A percentile compares a stretch with the other conserved stretches of the same genome.
Evolutionary conservation across 2,888 invertebrate species (phyloP).

Genomic region (Seira musarum): DNA sequence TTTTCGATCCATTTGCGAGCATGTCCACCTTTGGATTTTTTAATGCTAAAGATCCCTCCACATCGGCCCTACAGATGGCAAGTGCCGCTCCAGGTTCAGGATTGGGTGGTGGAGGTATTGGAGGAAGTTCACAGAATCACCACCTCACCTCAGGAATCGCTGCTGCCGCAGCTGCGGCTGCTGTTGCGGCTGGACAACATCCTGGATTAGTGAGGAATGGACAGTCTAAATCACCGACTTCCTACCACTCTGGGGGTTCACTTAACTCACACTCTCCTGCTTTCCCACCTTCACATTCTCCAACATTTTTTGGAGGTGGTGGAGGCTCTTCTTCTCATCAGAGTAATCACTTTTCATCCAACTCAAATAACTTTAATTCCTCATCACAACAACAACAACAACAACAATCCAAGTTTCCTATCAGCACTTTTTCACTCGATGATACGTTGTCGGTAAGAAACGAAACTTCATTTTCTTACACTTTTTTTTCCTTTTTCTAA

Average conservation of each 20-base stretch:
- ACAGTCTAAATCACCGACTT: slow-evolving; percentile 57
- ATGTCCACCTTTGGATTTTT: slow-evolving; percentile 68
- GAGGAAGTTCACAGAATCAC: slow-evolving; percentile 23
- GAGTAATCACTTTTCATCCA: slow-evolving; percentile 45
- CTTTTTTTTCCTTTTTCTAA: too few species aligned
- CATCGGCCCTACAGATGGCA: slow-evolving; percentile 29
- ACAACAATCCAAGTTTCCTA: slow-evolving; percentile 66
- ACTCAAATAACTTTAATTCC: slow-evolving; percentile 52
- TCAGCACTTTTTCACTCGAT: slow-evolving; percentile 69
- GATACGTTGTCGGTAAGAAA: slow-evolving; percentile 66
- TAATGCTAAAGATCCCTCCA: slow-evolving; percentile 67
- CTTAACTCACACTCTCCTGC: slow-evolving; percentile 62
- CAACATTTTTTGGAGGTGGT: slow-evolving; percentile 64
- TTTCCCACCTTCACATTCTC: slow-evolving; percentile 60
- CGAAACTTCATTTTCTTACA: background rate
- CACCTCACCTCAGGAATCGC: background rate
- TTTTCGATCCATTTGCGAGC: slow-evolving; percentile 63
- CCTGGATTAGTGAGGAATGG: slow-evolving; percentile 56
- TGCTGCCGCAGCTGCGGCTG: too few species aligned
- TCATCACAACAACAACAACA: too few species aligned
- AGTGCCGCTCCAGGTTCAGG: too few species aligned
- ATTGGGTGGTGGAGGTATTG: background rate
- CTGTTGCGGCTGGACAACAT: slow-evolving; percentile 13
- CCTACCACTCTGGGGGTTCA: slow-evolving; percentile 48
- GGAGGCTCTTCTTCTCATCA: slow-evolving; percentile 48